Conservation (phyloP, 2,888 invertebrate genomes). For the Arctia plantaginis region DNA sequence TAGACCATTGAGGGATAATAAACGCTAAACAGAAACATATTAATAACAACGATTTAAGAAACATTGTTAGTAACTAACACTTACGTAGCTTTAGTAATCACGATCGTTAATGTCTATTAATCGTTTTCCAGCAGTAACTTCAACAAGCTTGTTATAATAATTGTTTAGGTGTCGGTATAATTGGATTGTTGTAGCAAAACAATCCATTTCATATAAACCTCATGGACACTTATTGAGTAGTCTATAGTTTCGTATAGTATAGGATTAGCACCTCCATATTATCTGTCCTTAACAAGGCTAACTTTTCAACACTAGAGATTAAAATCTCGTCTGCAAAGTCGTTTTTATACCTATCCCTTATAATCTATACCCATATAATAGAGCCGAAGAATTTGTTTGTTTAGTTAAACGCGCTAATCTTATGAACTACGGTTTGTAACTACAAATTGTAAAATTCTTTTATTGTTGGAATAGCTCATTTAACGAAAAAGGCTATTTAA, state of each 20-base stretch:
- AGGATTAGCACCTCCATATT: neutral
- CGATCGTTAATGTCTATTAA: neutral
- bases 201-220: neutral
- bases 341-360: neutral
- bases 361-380: neutral
- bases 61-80: neutral
- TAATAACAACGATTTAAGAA: neutral
- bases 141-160: neutral
- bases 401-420: neutral
- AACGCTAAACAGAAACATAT: neutral
- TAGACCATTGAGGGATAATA: neutral
- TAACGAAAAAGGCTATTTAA: too few species aligned
- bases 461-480: too few species aligned
- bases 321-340: too few species aligned
- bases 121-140: neutral
- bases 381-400: neutral
- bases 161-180: neutral
- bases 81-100: neutral
- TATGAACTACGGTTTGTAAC: too few species aligned
- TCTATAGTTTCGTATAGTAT: neutral
- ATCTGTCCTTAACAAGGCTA: neutral
- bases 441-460: too few species aligned
- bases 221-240: neutral
- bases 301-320: too few species aligned
- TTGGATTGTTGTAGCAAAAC: neutral